Evolutionary conservation across 2,888 invertebrate species (phyloP).

Genomic region (Automeris io): DNA sequence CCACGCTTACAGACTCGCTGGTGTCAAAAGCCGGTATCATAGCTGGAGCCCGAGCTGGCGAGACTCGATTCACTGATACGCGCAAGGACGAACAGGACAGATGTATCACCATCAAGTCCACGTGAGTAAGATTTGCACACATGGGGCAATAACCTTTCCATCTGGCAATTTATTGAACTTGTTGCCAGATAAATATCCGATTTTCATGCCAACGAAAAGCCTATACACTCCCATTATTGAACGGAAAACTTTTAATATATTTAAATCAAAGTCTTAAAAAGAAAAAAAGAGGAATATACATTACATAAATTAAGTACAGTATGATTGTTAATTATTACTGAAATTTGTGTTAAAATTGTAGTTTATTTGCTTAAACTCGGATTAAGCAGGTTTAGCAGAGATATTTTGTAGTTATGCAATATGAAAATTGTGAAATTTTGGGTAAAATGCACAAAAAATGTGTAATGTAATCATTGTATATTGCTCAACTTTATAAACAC

Average conservation of each 20-base stretch:
- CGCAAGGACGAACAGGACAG: slow-evolving; percentile 99
- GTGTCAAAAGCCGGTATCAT: slow-evolving; percentile 99
- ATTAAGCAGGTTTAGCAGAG: no score
- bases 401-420: neutral
- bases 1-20: slow-evolving; percentile 98
- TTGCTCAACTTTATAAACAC: neutral
- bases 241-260: no score
- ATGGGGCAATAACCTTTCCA: slow-evolving; percentile 34
- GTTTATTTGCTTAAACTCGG: no score
- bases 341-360: no score
- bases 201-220: neutral
- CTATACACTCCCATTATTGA: no score
- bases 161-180: slow-evolving; percentile 21
- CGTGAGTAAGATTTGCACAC: slow-evolving; percentile 81
- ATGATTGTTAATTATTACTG: no score
- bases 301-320: no score
- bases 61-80: slow-evolving; percentile 99
- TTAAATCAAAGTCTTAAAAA: no score
- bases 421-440: neutral
- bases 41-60: slow-evolving; percentile 98
- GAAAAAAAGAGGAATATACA: no score
- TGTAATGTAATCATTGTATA: no score
- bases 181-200: neutral
- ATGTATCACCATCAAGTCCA: slow-evolving; percentile 99
- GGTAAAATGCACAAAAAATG: neutral